Percentiles rank a stretch among this genome's conserved stretches.
These are phyloP conservation scores for Rattus rattus DNA, from an alignment of 2,113 vertebrate species.

Conservation along the genomic window DNA sequence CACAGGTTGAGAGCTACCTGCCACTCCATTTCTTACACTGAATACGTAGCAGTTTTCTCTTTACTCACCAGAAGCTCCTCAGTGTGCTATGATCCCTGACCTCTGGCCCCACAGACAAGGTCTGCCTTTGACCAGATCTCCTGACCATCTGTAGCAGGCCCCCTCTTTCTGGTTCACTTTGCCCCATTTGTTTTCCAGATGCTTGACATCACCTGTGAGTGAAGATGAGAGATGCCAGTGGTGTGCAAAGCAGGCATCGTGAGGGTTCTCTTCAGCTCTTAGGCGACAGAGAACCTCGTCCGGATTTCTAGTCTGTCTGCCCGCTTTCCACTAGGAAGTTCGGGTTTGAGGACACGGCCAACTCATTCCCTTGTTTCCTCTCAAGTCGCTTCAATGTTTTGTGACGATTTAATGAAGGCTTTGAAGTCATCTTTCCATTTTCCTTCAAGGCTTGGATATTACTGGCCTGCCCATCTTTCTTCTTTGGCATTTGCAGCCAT, in stretches of 20 bases:
- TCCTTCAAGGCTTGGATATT: not conserved
- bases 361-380: not conserved
- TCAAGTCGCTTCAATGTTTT: not conserved
- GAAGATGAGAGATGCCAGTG: rapidly evolving
- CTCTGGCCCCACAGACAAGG: rapidly evolving
- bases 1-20: not conserved
- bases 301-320: rapidly evolving
- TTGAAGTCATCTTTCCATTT: not conserved
- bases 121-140: not conserved
- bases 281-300: rapidly evolving
- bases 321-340: not conserved
- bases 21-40: rapidly evolving
- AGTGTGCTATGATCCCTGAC: rapidly evolving
- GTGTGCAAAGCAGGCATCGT: no score
- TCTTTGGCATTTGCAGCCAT: not conserved
- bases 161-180: rapidly evolving
- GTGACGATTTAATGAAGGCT: not conserved
- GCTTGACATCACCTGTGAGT: not conserved
- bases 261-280: no score
- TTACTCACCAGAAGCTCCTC: not conserved
- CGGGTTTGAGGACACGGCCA: no score
- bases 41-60: not conserved
- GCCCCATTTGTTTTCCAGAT: not conserved
- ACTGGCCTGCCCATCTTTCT: not conserved
- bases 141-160: rapidly evolving